phyloP scores from a whole-genome alignment of 2,113 vertebrate genomes.

The Ifrita kowaldi region DNA sequence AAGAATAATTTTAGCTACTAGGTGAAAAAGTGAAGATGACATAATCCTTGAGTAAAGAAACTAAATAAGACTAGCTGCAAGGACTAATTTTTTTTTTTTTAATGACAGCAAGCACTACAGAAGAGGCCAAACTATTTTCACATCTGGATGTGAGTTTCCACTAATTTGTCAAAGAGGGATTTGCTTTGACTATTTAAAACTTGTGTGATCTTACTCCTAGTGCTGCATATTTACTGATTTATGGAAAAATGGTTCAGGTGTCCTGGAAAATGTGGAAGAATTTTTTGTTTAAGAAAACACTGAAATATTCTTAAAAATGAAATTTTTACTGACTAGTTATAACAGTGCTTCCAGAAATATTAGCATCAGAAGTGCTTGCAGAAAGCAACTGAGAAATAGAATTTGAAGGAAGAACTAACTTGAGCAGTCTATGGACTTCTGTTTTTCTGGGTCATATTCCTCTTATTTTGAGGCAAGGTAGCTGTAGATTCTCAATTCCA shows the following conservation, averaged over 20 bases:
- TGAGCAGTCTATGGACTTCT: not conserved
- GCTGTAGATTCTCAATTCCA: not conserved
- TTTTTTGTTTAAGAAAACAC: not conserved
- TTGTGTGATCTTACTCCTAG: not conserved
- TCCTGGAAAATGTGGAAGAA: not conserved
- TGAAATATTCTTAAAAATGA: not conserved
- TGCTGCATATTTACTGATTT: not conserved
- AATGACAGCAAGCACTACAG: not conserved
- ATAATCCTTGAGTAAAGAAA: not conserved
- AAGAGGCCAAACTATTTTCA: not conserved
- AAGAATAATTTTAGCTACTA: conserved; percentile 46
- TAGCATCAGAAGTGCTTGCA: not conserved
- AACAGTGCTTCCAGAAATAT: not conserved
- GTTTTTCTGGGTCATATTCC: not conserved
- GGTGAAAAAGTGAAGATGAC: conserved; percentile 21
- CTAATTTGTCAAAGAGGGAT: not conserved
- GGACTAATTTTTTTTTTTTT: not conserved
- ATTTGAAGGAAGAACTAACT: not conserved
- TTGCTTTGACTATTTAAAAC: not conserved
- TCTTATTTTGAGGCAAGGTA: not conserved
- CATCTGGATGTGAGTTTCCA: not conserved
- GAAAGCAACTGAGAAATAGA: not conserved
- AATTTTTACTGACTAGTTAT: not conserved
- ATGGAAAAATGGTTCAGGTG: not conserved
- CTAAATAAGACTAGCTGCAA: not conserved